Evolutionary conservation across 2,113 vertebrate species (phyloP).

Genomic region (Coptodon bakossiorum): DNA sequence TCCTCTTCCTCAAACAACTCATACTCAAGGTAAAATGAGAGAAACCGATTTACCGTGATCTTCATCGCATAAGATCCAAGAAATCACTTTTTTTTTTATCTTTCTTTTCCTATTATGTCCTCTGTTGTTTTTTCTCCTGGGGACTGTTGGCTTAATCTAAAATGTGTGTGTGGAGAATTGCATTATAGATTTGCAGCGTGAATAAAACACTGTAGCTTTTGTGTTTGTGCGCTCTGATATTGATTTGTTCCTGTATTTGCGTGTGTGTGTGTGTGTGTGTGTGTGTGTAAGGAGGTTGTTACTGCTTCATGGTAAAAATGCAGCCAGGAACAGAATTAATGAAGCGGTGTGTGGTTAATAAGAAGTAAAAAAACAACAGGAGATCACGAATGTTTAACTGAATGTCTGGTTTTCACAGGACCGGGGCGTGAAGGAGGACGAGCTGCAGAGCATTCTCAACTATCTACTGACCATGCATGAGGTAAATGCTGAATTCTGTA

Average conservation of each 20-base stretch:
- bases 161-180: slow-evolving; percentile 22
- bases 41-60: neutral
- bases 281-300: neutral
- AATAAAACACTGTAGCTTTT: neutral
- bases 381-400: neutral
- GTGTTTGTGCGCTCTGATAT: neutral
- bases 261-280: neutral
- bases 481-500: slow-evolving; percentile 68
- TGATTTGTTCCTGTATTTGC: slow-evolving; percentile 2
- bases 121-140: neutral
- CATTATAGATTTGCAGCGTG: slow-evolving; percentile 35
- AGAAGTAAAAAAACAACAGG: neutral
- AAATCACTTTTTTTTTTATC: slow-evolving; percentile 1
- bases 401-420: slow-evolving; percentile 71
- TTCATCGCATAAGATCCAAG: neutral
- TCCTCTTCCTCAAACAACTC: slow-evolving; percentile 98
- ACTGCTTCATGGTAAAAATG: neutral
- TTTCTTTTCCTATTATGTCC: neutral
- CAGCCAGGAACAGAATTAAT: neutral
- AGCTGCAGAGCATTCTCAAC: slow-evolving; percentile 97
- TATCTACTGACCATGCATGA: slow-evolving; percentile 98
- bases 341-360: neutral
- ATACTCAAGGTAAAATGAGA: slow-evolving; percentile 85
- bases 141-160: neutral
- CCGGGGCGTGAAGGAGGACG: slow-evolving; percentile 97